Base-by-base conservation (phyloP, 2,888 invertebrate genomes). In the Chelonus formosanus region DNA sequence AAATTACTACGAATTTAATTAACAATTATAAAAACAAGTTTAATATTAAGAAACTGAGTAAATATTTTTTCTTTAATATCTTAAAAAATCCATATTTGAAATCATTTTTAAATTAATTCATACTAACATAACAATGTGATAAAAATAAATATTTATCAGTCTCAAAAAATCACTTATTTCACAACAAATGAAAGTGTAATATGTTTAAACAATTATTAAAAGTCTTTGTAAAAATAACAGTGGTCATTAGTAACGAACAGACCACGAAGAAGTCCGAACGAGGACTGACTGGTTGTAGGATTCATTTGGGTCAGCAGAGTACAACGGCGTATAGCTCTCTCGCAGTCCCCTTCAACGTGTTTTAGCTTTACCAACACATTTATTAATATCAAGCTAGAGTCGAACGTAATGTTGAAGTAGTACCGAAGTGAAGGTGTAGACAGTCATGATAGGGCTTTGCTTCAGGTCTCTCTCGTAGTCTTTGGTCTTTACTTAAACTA, bases 241-340 rank as follows among this genome's bases (percentile, higher is more conserved):
- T 32, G 34, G 3, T 4, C 8, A 32, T 52, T 7, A 8, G 36
- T 35, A 34, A 56, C 52, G 44, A 61, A 56, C 52, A 10, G 34
- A 71, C 74, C 78, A 74, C 78, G 75, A 72, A 69, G 76, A 78
- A 77, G 78, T 71, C 78, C 77, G 80, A 74, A 78, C 78, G 75
- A 78, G 80, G 79, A 80, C 80, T 80, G 78, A 78, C 76, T 76
- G 73, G 73, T 71, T 66, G 70, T 74, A 76, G 78, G 75, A 78
- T 79, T 78, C 80, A 80, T 80, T 80, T 80, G 79, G 80, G 80
- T 80, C 80, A 80, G 77, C 80, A 71, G 80, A 62, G 57, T 77
- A 78, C 78, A 78, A 75, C 71, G 69, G 69, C 71, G 70, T 71
- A 70, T 70, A 53, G 57, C 54, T 64, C 54, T 64, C 52, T 62